Percentiles rank a stretch among this genome's conserved stretches.
Evolutionary conservation across 2,888 invertebrate species (phyloP).

Genomic region (Dynastes maya): DNA sequence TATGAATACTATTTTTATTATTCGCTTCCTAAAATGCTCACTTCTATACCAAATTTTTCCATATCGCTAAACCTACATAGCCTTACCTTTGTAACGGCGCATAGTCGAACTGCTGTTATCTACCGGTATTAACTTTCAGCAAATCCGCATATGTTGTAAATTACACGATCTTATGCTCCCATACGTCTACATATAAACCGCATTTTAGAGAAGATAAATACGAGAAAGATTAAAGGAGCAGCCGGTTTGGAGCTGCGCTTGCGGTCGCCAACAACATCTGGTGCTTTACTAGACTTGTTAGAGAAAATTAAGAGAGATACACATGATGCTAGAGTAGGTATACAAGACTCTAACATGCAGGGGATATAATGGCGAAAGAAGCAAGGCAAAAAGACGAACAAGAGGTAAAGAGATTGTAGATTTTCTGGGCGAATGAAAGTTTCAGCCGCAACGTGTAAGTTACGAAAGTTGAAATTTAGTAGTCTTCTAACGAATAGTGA

Average conservation of each 20-base stretch:
- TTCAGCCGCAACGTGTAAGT: neutral
- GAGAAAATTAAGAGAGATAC: slow-evolving; percentile 12
- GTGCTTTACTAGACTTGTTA: slow-evolving; percentile 1
- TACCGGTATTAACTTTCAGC: neutral
- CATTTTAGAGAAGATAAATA: slow-evolving; percentile 30
- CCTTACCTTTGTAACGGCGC: too few relatives aligned
- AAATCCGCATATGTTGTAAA: slow-evolving; percentile 21
- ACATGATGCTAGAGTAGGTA: neutral
- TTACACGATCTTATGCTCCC: slow-evolving; percentile 9
- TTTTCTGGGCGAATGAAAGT: neutral
- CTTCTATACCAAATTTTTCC: too few relatives aligned
- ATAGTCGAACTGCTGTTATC: neutral
- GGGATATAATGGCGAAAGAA: neutral
- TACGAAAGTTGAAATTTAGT: slow-evolving; percentile 11
- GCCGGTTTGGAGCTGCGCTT: neutral
- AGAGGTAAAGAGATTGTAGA: slow-evolving; percentile 5
- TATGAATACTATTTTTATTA: too few relatives aligned
- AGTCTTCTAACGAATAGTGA: too few relatives aligned
- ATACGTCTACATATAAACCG: slow-evolving; percentile 17
- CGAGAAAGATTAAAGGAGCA: slow-evolving; percentile 22
- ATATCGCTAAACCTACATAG: too few relatives aligned
- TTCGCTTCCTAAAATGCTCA: too few relatives aligned
- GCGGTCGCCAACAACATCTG: neutral
- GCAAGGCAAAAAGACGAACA: neutral
- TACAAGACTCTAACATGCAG: neutral